These are phyloP conservation scores for Troides helena DNA, from an alignment of 2,888 invertebrate genomes.

Conservation along the genomic window DNA sequence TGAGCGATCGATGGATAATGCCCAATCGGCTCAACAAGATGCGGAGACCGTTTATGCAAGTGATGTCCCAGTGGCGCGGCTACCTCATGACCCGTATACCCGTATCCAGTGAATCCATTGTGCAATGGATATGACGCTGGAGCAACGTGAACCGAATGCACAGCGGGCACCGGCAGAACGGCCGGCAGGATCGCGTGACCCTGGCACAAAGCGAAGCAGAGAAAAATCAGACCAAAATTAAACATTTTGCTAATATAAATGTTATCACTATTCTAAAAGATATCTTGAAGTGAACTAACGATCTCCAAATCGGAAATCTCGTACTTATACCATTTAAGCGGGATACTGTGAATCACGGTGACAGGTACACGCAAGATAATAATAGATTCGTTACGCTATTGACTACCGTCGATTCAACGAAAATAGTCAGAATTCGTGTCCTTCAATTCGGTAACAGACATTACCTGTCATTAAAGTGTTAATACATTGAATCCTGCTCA, in stretches of 20 bases:
- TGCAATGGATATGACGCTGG: conserved; percentile 46
- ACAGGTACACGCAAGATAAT: conserved; percentile 52
- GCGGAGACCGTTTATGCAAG: conserved; percentile 61
- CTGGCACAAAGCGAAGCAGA: conserved; percentile 49
- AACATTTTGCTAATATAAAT: conserved; percentile 48
- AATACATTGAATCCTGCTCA: neutral
- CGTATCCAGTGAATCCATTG: conserved; percentile 33
- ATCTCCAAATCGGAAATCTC: conserved; percentile 32
- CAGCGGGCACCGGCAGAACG: conserved; percentile 41
- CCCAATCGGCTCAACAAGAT: conserved; percentile 45
- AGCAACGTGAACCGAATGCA: conserved; percentile 42
- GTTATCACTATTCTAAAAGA: conserved; percentile 11
- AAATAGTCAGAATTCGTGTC: conserved; percentile 49
- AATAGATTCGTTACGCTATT: conserved; percentile 61
- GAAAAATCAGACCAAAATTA: conserved; percentile 46
- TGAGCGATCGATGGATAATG: conserved; percentile 33
- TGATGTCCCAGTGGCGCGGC: conserved; percentile 43
- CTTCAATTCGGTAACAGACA: conserved; percentile 35
- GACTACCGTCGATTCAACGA: conserved; percentile 50
- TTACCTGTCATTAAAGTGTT: conserved; percentile 11
- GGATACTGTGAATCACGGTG: conserved; percentile 51
- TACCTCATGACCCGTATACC: conserved; percentile 29
- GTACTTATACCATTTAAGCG: conserved; percentile 60
- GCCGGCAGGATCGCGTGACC: conserved; percentile 55
- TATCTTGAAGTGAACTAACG: conserved; percentile 30